Evolutionary conservation across 2,888 invertebrate species (phyloP).

Genomic region (Aspidiotus rigidus): DNA sequence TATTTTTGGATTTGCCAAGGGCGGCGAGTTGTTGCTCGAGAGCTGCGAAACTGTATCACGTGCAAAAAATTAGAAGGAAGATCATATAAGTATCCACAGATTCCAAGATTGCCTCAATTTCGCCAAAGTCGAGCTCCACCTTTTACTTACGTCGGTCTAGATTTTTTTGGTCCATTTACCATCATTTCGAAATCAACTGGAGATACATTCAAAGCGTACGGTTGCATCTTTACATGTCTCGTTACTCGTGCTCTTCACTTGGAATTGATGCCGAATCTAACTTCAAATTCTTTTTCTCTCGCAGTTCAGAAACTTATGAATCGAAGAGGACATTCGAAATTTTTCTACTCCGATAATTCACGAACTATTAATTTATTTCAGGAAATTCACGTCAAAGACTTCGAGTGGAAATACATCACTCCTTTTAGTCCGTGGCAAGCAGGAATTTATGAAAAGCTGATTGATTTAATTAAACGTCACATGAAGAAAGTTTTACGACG

Average conservation of each 20-base stretch:
- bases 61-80: background rate
- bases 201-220: background rate
- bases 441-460: too few relatives aligned
- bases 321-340: too few relatives aligned
- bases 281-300: background rate
- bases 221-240: background rate
- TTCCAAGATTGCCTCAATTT: background rate
- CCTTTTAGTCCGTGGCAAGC: too few relatives aligned
- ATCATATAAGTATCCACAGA: background rate
- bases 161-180: background rate
- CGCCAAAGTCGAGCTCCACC: background rate
- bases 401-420: too few relatives aligned
- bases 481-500: too few relatives aligned
- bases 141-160: background rate
- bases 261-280: background rate
- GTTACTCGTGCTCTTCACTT: background rate
- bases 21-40: background rate
- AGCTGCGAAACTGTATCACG: background rate
- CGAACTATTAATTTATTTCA: too few relatives aligned
- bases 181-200: background rate
- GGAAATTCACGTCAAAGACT: too few relatives aligned
- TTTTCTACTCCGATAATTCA: too few relatives aligned
- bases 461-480: too few relatives aligned
- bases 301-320: too few relatives aligned
- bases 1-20: background rate